Evolutionary conservation across 2,888 invertebrate genomes (phyloP), one percentile per base, ranked within the genome.

Genomic region (Cosmia pyralina): DNA sequence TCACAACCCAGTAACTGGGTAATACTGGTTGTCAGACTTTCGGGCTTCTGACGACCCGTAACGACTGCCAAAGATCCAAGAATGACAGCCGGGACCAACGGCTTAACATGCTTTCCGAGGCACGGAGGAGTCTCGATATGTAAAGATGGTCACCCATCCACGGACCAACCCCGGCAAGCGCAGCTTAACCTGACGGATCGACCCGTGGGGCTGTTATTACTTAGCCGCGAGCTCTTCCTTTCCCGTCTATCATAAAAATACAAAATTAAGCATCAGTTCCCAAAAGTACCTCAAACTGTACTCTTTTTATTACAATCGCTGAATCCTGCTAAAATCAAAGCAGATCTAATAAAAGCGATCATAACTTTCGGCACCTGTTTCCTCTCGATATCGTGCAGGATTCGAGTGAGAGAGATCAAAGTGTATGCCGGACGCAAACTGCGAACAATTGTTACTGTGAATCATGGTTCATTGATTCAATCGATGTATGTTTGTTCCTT

Each of bases 311-410:
- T 69, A 48, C 53, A 64, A 69, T 78, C 63, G 41, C 73, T 19
- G 52, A 79, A 59, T 69, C 52, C 59, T 75, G 71, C 55, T 69
- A 60, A 71, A 82, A 74, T 75, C 69, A 74, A 73, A 84, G 58
- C 17, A 50, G 19, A 38, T 63, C 65, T 77, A 82, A 77, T 84
- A 84, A 84, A 82, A 82, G 71, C 66, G 58, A 68, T 74, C 73
- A 79, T 85, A 84, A 82, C 62, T 69, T 82, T 71, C 75, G 41
- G 68, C 86, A 85, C 86, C 85, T 86, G 85, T 76, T 85, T 85
- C 85, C 85, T 85, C 64, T 86, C 28, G 80, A 83, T 83, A 81
- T 75, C 69, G 48, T n/a, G 15, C 80, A 71, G 69, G 69, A 69
- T 57, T 69, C 58, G 62, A 79, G 69, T 65, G 48, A 50, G 52